These are phyloP conservation scores for Plebejus anna DNA, from an alignment of 2,888 invertebrate genomes.

Conservation along the genomic window DNA sequence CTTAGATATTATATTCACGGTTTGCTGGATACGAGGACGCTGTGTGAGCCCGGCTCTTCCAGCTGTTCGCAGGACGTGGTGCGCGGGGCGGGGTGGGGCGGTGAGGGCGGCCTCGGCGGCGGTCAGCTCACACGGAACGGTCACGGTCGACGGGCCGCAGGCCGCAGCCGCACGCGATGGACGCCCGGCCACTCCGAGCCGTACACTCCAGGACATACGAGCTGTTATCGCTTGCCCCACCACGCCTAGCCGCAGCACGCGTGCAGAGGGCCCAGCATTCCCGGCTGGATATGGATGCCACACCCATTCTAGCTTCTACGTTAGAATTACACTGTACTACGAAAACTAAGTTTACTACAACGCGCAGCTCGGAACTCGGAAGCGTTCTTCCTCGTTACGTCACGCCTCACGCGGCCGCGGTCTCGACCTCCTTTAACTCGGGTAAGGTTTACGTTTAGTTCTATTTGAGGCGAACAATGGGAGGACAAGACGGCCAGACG, in stretches of 20 bases:
- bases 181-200: neutral
- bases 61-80: neutral
- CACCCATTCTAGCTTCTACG: neutral
- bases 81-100: neutral
- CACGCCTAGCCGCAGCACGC: neutral
- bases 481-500: neutral
- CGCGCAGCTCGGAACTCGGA: neutral
- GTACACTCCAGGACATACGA: neutral
- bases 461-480: constrained; percentile 1
- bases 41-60: neutral
- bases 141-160: constrained; percentile 34
- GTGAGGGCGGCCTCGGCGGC: neutral
- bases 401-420: neutral
- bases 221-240: neutral
- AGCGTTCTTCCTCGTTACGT: neutral
- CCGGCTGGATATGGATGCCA: neutral
- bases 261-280: neutral
- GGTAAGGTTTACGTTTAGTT: neutral
- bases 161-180: neutral
- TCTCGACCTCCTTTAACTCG: neutral
- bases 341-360: neutral
- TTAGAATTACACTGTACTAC: neutral
- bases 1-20: too few relatives aligned
- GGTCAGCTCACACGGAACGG: constrained; percentile 34
- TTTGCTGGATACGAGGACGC: neutral